A percentile compares a stretch with the other conserved stretches of the same genome.
Conservation (phyloP, 1,140 invertebrate species). For the Paracyclopina nana region DNA sequence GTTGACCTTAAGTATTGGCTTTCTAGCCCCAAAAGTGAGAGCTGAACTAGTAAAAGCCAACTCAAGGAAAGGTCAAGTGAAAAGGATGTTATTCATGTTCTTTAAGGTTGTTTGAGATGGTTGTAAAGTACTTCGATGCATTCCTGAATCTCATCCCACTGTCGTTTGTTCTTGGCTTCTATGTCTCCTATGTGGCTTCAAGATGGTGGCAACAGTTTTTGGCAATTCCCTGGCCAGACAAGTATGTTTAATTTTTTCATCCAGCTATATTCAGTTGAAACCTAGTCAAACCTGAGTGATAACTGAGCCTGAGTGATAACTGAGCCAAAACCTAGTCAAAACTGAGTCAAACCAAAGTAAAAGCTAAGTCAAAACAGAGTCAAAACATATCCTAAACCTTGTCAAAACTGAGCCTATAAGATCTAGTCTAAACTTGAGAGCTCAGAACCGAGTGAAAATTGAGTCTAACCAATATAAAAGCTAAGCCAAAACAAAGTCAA, state of each 20-base stretch:
- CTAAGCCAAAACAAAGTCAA: too few relatives aligned
- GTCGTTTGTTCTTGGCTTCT: constrained; percentile 72
- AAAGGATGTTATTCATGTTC: too few relatives aligned
- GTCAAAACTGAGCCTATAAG: constrained; percentile 8
- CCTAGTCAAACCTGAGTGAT: too few relatives aligned
- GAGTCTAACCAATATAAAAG: too few relatives aligned
- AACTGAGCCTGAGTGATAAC: too few relatives aligned
- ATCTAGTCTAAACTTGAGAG: constrained; percentile 15
- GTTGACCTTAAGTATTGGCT: not conserved
- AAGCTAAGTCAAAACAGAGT: too few relatives aligned
- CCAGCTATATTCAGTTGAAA: too few relatives aligned
- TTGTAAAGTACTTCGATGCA: constrained; percentile 54
- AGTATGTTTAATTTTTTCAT: constrained; percentile 30
- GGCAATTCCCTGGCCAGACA: constrained; percentile 50
- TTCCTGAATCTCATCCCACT: constrained; percentile 58
- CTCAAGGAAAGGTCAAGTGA: not conserved
- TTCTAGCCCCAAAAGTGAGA: not conserved
- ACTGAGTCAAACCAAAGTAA: too few relatives aligned
- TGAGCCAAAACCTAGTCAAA: too few relatives aligned
- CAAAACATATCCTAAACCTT: not conserved
- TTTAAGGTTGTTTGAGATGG: constrained; percentile 44
- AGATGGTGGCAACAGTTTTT: constrained; percentile 83
- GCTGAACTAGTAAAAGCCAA: not conserved
- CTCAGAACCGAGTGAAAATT: too few relatives aligned
- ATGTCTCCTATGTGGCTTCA: constrained; percentile 72